A percentile compares a stretch with the other conserved stretches of the same genome.
These are phyloP conservation scores for Arvicola amphibius DNA, from an alignment of 2,797 vertebrate species.

Conservation along the genomic window DNA sequence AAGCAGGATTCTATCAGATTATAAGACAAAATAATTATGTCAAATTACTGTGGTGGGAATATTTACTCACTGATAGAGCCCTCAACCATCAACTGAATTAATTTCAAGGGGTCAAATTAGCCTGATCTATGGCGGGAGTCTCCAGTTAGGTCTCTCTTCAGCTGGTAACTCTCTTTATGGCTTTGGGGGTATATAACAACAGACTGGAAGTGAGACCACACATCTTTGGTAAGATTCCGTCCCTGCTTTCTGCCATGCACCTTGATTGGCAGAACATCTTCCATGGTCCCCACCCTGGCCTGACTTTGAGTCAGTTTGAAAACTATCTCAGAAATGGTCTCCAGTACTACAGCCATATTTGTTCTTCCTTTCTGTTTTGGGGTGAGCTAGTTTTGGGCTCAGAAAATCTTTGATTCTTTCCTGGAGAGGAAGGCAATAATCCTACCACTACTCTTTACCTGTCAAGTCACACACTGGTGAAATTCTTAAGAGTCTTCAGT, in stretches of 20 bases:
- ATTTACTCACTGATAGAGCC: background rate
- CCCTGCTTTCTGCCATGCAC: background rate
- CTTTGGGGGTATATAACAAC: background rate
- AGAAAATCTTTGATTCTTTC: background rate
- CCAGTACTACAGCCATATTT: background rate
- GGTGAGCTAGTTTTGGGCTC: background rate
- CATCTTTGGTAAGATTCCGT: background rate
- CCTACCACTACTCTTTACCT: background rate
- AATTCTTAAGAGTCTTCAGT: background rate
- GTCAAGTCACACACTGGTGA: background rate
- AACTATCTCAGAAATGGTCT: conserved; percentile 7
- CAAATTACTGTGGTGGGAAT: background rate
- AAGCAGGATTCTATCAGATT: background rate
- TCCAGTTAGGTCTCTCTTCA: background rate
- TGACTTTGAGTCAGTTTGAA: conserved; percentile 11
- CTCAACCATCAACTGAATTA: background rate
- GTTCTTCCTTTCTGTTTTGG: background rate
- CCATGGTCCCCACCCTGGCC: background rate
- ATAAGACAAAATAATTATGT: background rate
- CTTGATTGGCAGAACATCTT: background rate
- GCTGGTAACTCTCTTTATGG: background rate
- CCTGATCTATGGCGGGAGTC: background rate
- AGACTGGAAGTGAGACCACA: background rate
- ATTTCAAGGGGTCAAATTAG: background rate
- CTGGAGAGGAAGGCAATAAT: background rate